These are phyloP conservation scores for Antrozous pallidus DNA, from an alignment of 2,797 vertebrate genomes.

Conservation along the genomic window DNA sequence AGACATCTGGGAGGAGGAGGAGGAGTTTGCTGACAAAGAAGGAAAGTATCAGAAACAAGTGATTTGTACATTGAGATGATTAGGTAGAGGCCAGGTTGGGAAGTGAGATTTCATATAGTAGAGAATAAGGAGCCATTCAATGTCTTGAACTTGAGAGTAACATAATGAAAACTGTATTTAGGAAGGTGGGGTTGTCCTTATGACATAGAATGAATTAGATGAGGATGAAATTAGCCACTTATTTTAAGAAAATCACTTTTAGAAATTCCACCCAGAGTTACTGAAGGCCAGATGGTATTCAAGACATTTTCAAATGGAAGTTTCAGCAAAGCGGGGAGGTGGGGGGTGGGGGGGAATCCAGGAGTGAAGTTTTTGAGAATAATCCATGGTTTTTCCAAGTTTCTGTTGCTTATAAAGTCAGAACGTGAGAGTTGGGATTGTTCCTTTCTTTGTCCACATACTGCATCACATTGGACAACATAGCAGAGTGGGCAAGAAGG, in stretches of 20 bases:
- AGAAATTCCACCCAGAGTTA: not conserved
- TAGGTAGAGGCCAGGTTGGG: not conserved
- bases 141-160: not conserved
- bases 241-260: constrained; percentile 28
- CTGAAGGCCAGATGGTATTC: not conserved
- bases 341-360: rapidly evolving
- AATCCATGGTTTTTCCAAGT: not conserved
- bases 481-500: not conserved
- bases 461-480: not conserved
- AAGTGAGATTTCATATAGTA: not conserved
- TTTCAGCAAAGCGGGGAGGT: not conserved
- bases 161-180: constrained; percentile 1
- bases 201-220: not conserved
- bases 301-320: not conserved
- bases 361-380: not conserved
- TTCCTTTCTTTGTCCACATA: not conserved
- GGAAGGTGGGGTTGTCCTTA: constrained; percentile 12
- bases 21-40: not conserved
- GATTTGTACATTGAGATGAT: not conserved
- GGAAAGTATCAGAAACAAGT: not conserved
- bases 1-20: not conserved
- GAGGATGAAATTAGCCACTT: constrained; percentile 30
- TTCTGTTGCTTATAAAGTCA: not conserved
- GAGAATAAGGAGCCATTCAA: not conserved
- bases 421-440: not conserved